Conservation (phyloP, 2,888 invertebrate genomes). For the Tenthredo notha region DNA sequence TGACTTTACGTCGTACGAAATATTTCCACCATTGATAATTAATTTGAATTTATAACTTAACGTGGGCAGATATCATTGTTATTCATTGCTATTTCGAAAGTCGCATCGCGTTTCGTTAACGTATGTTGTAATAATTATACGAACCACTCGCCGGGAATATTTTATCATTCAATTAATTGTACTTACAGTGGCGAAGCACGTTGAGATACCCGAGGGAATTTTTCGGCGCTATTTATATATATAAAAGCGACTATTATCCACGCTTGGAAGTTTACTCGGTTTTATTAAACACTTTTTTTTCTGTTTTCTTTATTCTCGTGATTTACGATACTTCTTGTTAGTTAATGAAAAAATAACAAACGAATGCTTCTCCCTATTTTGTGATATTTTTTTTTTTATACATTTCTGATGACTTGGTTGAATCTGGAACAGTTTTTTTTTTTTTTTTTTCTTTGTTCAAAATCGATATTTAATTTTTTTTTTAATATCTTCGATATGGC, state of each 20-base stretch:
- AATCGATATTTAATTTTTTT: not conserved
- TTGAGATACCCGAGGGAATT: conserved; percentile 16
- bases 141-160: conserved; percentile 3
- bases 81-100: conserved; percentile 30
- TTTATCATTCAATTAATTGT: conserved; percentile 38
- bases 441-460: not conserved
- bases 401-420: not conserved
- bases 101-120: conserved; percentile 31
- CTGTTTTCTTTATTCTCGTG: not conserved
- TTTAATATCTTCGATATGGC: not conserved
- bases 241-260: conserved; percentile 7
- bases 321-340: not conserved
- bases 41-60: not conserved
- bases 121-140: conserved; percentile 13
- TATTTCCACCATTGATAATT: not conserved
- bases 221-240: conserved; percentile 15
- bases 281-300: not conserved
- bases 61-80: not conserved
- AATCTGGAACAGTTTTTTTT: not conserved
- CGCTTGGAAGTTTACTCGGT: not conserved
- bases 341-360: not conserved
- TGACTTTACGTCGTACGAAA: no score
- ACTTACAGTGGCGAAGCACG: not conserved
- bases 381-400: not conserved
- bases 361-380: not conserved